Evolutionary conservation across 2,888 invertebrate species (phyloP).

Genomic region (Polymixis lichenea): DNA sequence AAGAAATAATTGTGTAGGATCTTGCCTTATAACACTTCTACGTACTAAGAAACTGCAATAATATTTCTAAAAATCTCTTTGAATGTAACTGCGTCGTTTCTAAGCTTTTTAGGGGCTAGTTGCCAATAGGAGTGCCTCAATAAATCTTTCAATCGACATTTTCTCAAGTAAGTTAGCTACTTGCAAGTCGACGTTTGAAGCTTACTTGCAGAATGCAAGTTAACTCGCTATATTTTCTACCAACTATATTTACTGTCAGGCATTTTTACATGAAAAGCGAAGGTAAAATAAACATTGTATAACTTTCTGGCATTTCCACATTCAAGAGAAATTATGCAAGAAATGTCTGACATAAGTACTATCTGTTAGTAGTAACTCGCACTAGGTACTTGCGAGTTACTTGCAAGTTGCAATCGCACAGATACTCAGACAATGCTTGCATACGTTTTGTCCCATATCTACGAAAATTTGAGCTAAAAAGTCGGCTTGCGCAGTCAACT

Average conservation of each 20-base stretch:
- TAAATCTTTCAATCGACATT: not conserved
- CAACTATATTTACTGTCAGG: not conserved
- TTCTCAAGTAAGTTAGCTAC: not conserved
- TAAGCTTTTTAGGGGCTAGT: constrained; percentile 4
- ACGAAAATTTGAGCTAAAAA: not conserved
- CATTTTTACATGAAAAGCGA: not conserved
- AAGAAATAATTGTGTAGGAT: not conserved
- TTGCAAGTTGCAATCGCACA: not conserved
- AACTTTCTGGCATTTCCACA: not conserved
- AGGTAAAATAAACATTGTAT: not conserved
- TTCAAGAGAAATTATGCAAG: not conserved
- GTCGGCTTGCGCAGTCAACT: not conserved
- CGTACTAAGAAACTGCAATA: constrained; percentile 13
- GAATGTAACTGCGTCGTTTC: not conserved
- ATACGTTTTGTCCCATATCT: not conserved
- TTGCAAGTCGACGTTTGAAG: not conserved
- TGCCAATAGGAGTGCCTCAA: not conserved
- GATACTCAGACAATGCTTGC: not conserved
- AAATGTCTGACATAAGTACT: not conserved
- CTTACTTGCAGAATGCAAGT: not conserved
- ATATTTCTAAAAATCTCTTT: constrained; percentile 3
- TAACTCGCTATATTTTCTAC: not conserved
- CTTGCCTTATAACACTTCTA: constrained; percentile 3
- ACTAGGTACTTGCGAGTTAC: not conserved
- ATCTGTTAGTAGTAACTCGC: not conserved